These are phyloP conservation scores for Pelmatolapia mariae DNA, from an alignment of 2,113 vertebrate species.

Conservation along the genomic window DNA sequence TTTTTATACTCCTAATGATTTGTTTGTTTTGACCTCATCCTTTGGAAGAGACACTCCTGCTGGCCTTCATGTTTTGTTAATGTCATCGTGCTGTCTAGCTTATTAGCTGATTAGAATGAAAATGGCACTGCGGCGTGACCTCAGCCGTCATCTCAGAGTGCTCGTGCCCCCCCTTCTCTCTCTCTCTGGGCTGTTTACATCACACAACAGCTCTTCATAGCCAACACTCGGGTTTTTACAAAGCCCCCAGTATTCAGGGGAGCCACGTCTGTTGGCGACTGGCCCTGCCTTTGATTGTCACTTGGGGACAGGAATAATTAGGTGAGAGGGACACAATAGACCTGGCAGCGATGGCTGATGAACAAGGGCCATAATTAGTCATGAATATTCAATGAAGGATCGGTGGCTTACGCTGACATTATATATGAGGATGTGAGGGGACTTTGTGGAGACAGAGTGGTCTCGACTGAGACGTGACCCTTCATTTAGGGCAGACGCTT, in stretches of 20 bases:
- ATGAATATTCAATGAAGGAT: constrained; percentile 73
- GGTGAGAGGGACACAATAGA: constrained; percentile 58
- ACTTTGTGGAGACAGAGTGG: constrained; percentile 19
- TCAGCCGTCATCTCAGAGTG: background rate
- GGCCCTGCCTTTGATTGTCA: constrained; percentile 57
- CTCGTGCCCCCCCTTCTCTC: background rate
- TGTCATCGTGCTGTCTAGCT: background rate
- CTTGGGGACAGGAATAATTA: constrained; percentile 64
- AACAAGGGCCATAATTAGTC: constrained; percentile 59
- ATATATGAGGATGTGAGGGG: constrained; percentile 19
- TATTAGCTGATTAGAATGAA: constrained; percentile 53
- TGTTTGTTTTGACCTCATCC: background rate
- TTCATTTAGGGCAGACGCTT: constrained; percentile 6
- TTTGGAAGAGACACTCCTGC: background rate
- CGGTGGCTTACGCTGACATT: constrained; percentile 17
- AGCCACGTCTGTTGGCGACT: constrained; percentile 7
- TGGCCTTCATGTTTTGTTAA: constrained; percentile 8
- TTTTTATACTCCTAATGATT: background rate
- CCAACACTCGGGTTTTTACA: constrained; percentile 31
- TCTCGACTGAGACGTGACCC: constrained; percentile 29
- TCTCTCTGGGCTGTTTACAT: constrained; percentile 17
- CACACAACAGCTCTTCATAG: constrained; percentile 20
- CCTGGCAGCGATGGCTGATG: constrained; percentile 26
- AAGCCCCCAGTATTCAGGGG: constrained; percentile 36
- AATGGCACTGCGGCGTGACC: constrained; percentile 23